phyloP scores from a whole-genome alignment of 2,888 invertebrate genomes.

The Orthosia gracilis region DNA sequence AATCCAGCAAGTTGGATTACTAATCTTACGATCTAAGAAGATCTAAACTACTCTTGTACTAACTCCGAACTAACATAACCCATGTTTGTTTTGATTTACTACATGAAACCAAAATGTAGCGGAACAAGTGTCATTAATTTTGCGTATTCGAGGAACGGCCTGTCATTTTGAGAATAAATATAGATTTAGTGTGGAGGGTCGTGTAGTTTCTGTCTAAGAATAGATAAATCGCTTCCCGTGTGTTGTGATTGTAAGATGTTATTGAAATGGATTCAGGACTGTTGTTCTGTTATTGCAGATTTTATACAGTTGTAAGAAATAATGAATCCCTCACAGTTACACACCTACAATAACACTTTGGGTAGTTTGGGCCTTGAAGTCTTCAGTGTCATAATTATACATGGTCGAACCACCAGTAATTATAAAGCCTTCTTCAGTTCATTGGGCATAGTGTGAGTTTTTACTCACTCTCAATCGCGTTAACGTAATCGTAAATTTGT shows the following conservation, averaged over 20 bases:
- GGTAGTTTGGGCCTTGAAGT: too few species aligned
- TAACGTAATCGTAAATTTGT: too few species aligned
- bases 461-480: too few species aligned
- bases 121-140: constrained; percentile 56
- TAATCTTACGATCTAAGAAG: neutral
- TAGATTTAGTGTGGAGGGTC: constrained; percentile 59
- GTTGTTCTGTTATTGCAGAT: too few species aligned
- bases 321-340: too few species aligned
- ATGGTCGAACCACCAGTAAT: too few species aligned
- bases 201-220: constrained; percentile 39
- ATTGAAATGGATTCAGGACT: constrained; percentile 7
- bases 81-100: constrained; percentile 58
- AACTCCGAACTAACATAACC: constrained; percentile 16
- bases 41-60: constrained; percentile 5
- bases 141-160: constrained; percentile 45
- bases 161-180: constrained; percentile 52
- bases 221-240: constrained; percentile 19
- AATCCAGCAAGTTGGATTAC: neutral
- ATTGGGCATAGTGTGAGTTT: too few species aligned
- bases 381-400: too few species aligned
- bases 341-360: too few species aligned
- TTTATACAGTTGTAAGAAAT: too few species aligned
- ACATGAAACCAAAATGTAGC: constrained; percentile 36
- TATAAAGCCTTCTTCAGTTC: too few species aligned
- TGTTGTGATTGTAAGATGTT: constrained; percentile 13